Conservation (phyloP, 2,797 vertebrate genomes). For the Rhinichthys osculus region DNA sequence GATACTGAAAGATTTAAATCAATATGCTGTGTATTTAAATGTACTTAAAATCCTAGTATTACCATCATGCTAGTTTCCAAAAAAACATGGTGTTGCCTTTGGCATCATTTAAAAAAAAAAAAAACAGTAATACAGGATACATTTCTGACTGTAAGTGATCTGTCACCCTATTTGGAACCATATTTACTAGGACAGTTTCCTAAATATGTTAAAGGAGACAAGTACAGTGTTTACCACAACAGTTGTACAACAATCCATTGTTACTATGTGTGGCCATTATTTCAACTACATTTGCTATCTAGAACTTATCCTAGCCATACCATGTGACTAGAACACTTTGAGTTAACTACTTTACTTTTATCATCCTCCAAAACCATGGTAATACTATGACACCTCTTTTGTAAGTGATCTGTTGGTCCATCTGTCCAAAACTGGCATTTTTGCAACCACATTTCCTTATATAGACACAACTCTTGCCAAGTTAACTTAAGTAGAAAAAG, state of each 20-base stretch:
- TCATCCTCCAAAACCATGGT: not conserved
- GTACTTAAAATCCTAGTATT: not conserved
- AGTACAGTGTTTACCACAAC: not conserved
- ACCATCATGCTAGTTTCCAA: not conserved
- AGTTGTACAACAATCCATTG: not conserved
- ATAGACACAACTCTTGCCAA: not conserved
- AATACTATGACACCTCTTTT: not conserved
- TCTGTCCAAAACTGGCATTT: slow-evolving; percentile 13
- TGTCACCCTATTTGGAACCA: not conserved
- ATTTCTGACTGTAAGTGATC: not conserved
- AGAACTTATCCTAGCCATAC: not conserved
- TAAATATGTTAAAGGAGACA: not conserved
- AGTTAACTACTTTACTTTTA: too few species aligned
- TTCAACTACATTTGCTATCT: not conserved
- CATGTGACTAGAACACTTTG: not conserved
- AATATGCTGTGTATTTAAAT: not conserved
- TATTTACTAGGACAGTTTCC: not conserved
- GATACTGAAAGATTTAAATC: not conserved
- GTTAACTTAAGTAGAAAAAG: slow-evolving; percentile 30
- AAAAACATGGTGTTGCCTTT: not conserved
- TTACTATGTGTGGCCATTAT: not conserved
- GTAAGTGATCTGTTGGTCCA: not conserved
- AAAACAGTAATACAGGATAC: not conserved
- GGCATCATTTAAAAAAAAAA: not conserved
- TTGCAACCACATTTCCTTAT: slow-evolving; percentile 20